phyloP scores from a whole-genome alignment of 2,113 vertebrate genomes.

The Petrocephalus microphthalmus region DNA sequence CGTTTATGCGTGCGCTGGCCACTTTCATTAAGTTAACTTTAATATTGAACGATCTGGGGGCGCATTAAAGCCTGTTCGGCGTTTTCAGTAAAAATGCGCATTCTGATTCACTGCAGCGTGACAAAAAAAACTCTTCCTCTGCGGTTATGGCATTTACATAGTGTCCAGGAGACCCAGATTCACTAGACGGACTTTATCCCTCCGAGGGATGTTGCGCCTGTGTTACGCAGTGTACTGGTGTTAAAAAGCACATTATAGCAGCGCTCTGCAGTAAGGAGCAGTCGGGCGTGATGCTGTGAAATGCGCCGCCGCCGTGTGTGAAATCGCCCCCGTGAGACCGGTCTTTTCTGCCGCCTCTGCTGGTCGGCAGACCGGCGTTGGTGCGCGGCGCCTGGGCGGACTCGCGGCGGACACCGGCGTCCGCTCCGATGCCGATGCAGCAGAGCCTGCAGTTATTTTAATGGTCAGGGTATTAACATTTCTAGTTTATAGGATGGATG shows the following conservation, averaged over 20 bases:
- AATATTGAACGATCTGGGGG: neutral
- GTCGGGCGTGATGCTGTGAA: neutral
- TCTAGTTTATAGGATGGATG: neutral
- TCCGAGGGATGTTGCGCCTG: neutral
- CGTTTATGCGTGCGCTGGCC: neutral
- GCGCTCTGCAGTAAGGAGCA: neutral
- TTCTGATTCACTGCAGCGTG: neutral
- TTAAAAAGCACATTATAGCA: neutral
- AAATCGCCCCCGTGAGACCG: neutral
- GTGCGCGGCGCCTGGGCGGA: neutral
- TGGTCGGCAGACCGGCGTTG: neutral
- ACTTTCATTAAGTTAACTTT: constrained; percentile 7
- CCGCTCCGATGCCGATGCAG: neutral
- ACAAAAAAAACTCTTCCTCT: neutral
- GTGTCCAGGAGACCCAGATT: neutral
- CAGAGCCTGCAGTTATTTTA: neutral
- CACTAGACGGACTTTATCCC: neutral
- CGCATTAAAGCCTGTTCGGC: neutral
- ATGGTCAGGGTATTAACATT: neutral
- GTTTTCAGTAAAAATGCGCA: neutral
- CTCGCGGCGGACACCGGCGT: neutral
- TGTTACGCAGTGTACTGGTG: neutral
- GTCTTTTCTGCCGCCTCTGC: neutral
- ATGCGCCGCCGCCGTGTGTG: neutral
- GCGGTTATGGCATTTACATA: neutral